Base-by-base conservation (phyloP, 2,888 invertebrate genomes). In the Andrena hattorfiana region DNA sequence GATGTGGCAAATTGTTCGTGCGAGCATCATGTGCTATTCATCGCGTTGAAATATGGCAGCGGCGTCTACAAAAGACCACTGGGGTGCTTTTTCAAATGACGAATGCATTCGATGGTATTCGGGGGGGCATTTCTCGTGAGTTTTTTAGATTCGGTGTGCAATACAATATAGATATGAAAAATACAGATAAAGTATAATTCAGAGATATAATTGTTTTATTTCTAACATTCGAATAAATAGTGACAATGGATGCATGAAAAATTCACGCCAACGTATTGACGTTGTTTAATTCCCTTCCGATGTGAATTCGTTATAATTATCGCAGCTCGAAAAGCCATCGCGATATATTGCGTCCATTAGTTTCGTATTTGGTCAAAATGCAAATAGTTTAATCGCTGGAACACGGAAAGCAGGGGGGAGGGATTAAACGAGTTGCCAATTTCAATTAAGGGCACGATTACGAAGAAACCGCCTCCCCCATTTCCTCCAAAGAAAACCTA, bases 351-450 rank as follows among this genome's bases (percentile, higher is more conserved):
- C 62, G n/a, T 28, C 23, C 51, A 51, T 56, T 26, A 23, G 54
- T 54, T 54, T 54, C 20, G 56, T n/a, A 42, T 59, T 64, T 20
- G 20, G 8, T 1, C 49, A 20, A 48, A 69, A 56, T 30, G 63
- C 63, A 59, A 51, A 20, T 30, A 30, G 73, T 78, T 78, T 68
- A 73, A 81, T 72, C 66, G 71, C 2, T 26, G 49, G 10, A 28
- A 64, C 72, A 56, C 59, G 72, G 72, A 66, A 59, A 69, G 63
- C 69, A 64, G 7, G 66, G 26, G 32, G 4, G 4, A 48, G 67
- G 60, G 70, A 75, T 80, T 82, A 70, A 82, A 71, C 70, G 82
- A 71, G 80, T 82, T 82, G 75, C 80, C 80, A 80, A 75, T 82
- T 80, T 82, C 82, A 82, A 82, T 82, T 82, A 82, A 68, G 67